Base-by-base conservation (phyloP, 2,888 invertebrate species). In the Calameuta idolon region DNA sequence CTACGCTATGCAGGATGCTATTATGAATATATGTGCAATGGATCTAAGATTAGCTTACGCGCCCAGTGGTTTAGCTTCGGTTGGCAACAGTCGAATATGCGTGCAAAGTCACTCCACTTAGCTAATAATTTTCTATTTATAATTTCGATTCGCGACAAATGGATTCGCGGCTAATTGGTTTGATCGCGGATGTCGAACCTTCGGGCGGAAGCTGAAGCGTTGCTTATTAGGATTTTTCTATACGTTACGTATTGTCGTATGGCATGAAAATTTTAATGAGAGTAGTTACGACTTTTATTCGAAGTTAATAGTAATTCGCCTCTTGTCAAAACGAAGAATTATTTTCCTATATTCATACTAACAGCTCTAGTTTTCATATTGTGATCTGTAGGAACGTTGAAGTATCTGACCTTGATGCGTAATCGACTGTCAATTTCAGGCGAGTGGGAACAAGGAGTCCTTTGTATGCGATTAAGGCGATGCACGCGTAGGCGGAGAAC, bases 41-140 rank as follows among this genome's bases (percentile, higher is more conserved):
- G 83, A 83, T 81, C 87, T 85, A 88, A 88, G 85, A 87, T 89
- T 88, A 87, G 85, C 83, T 55, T 55, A 78, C 79, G 77, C 75
- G 80, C 69, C 81, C 80, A 82, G 77, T 81, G 78, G 34, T 76
- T 75, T 71, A 31, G 80, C 82, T 83, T 81, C 83, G 83, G 82
- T 88, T 88, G 85, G 87, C 85, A 86, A 83, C 81, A 79, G 71
- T 71, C 71, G 31, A 33, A 33, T 34, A 31, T 11, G 12, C 33
- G 71, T 71, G 37, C 69, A 74, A 83, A 80, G 79, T 73, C 77
- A 80, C 79, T 81, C 77, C 80, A 81, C 83, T 83, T 85, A 79
- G 81, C 76, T 77, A 81, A 79, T 78, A 74, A 80, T 79, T 71
- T 76, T 75, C 79, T 83, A 83, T 83, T 82, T 79, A 81, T 82